Percentiles rank a stretch among this genome's conserved stretches.
Conservation (phyloP, 1,140 invertebrate species). For the Maniola jurtina region DNA sequence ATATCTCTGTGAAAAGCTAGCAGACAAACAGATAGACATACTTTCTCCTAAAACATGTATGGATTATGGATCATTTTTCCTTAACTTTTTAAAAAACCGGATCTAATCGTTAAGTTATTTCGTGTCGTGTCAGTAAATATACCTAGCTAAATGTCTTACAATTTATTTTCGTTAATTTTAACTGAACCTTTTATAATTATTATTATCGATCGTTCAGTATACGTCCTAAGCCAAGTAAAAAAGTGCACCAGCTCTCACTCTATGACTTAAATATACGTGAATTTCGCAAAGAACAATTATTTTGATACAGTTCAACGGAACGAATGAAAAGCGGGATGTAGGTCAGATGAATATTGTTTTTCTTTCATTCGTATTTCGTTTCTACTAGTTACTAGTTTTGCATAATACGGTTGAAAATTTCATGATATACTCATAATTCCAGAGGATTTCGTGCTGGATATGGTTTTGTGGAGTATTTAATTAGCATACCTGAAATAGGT, state of each 20-base stretch:
- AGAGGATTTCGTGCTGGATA: not conserved
- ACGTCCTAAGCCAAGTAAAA: too few relatives aligned
- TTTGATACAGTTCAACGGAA: constrained; percentile 14
- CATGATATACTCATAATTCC: not conserved
- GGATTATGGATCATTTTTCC: too few relatives aligned
- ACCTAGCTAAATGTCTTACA: too few relatives aligned
- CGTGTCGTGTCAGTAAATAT: too few relatives aligned
- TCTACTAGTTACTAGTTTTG: constrained; percentile 7
- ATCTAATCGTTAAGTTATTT: too few relatives aligned
- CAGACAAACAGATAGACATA: too few relatives aligned
- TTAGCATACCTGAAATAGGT: not conserved
- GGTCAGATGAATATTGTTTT: constrained; percentile 15
- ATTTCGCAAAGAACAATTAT: constrained; percentile 13
- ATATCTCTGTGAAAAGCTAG: too few relatives aligned
- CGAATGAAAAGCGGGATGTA: constrained; percentile 13
- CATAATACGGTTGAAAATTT: constrained; percentile 8
- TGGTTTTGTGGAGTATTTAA: not conserved
- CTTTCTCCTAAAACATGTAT: too few relatives aligned
- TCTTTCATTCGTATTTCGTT: constrained; percentile 5
- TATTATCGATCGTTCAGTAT: too few relatives aligned
- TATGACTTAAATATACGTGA: constrained; percentile 9
- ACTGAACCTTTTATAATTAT: too few relatives aligned
- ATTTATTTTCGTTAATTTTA: too few relatives aligned
- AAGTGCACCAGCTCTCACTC: not conserved
- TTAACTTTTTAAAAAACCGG: too few relatives aligned